These are phyloP conservation scores for Sakesphorus luctuosus DNA, from an alignment of 2,113 vertebrate genomes.

Conservation along the genomic window DNA sequence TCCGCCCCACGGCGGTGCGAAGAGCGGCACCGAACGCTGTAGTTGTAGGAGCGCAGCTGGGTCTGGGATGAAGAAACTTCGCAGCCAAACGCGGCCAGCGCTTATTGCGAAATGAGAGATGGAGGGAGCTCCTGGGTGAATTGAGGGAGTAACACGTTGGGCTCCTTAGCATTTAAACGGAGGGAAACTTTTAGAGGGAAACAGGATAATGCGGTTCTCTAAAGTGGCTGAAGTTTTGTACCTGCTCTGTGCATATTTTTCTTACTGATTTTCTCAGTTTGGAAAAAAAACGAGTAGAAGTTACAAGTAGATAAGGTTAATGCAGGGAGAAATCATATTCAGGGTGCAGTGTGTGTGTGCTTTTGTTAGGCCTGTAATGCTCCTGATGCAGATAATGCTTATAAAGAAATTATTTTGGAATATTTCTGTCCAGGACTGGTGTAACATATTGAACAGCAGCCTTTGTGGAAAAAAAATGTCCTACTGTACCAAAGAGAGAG, in stretches of 20 bases:
- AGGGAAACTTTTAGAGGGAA: neutral
- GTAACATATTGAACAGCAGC: conserved; percentile 45
- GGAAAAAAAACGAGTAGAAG: neutral
- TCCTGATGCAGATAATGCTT: neutral
- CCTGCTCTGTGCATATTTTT: accelerated
- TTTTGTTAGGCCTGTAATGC: neutral
- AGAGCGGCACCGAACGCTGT: accelerated
- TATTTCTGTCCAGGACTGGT: conserved; percentile 50
- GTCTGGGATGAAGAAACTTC: neutral
- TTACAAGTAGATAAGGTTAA: neutral
- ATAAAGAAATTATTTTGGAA: conserved; percentile 42
- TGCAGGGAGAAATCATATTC: neutral
- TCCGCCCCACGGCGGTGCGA: neutral
- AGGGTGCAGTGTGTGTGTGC: neutral
- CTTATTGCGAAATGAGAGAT: neutral
- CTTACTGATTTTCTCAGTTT: neutral
- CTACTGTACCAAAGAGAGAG: conserved; percentile 53
- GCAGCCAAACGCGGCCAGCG: neutral
- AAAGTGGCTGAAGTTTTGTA: neutral
- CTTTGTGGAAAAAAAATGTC: conserved; percentile 48
- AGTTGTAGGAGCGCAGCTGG: neutral
- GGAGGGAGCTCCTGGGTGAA: neutral
- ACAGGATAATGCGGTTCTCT: accelerated
- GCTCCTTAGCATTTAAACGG: neutral
- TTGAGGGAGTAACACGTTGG: neutral